A percentile compares a stretch with the other conserved stretches of the same genome.
Evolutionary conservation across 2,888 invertebrate genomes (phyloP).

Genomic region (Lasius fuliginosus): DNA sequence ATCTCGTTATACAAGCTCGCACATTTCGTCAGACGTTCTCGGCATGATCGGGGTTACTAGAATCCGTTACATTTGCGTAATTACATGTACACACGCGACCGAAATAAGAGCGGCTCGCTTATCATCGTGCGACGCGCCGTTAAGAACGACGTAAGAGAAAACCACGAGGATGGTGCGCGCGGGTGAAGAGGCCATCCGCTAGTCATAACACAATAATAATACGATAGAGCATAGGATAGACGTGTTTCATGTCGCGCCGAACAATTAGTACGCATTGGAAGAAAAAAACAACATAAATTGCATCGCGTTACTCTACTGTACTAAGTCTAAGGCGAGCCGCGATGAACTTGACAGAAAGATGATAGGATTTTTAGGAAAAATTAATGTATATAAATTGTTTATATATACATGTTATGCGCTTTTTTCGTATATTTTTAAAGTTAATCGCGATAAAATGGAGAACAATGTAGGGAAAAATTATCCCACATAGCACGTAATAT

Average conservation of each 20-base stretch:
- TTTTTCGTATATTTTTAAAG: background rate
- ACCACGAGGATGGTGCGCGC: background rate
- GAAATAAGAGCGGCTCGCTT: background rate
- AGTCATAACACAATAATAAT: constrained; percentile 73
- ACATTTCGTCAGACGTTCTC: background rate
- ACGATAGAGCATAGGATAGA: constrained; percentile 56
- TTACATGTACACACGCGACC: background rate
- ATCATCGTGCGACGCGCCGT: constrained; percentile 16
- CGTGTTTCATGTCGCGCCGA: background rate
- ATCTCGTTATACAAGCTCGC: background rate
- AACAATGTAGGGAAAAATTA: background rate
- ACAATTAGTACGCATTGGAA: constrained; percentile 10
- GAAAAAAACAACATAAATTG: constrained; percentile 1
- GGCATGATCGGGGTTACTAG: background rate
- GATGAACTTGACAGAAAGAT: background rate
- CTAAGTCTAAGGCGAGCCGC: background rate
- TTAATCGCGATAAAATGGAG: background rate
- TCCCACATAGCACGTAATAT: no score
- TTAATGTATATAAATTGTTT: background rate
- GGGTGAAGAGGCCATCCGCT: constrained; percentile 77
- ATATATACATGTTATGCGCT: background rate
- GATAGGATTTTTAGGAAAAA: background rate
- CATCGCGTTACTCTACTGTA: background rate
- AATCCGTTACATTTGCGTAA: constrained; percentile 10
- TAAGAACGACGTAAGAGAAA: constrained; percentile 2